phyloP scores from a whole-genome alignment of 2,113 vertebrate species.

The Takifugu bimaculatus region DNA sequence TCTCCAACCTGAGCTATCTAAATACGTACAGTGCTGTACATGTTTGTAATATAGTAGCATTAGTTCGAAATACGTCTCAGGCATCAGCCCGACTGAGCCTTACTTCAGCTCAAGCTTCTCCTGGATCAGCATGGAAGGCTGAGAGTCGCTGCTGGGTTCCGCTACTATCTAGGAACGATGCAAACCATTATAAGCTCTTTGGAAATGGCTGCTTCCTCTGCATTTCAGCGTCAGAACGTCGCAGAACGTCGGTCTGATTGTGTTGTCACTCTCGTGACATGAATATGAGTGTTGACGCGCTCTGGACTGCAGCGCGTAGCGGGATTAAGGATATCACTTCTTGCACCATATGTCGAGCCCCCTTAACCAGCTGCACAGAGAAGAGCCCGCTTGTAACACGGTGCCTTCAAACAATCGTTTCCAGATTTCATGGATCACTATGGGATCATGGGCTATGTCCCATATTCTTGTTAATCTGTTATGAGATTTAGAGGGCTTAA shows the following conservation, averaged over 20 bases:
- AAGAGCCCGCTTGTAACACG: slow-evolving; percentile 7
- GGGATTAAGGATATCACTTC: slow-evolving; percentile 10
- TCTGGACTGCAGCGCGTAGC: neutral
- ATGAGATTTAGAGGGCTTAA: slow-evolving; percentile 23
- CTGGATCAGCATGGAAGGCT: slow-evolving; percentile 14
- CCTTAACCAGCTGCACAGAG: slow-evolving; percentile 10
- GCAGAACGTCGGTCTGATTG: no score
- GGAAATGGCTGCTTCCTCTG: no score
- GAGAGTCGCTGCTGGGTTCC: slow-evolving; percentile 3
- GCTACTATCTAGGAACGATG: slow-evolving; percentile 30
- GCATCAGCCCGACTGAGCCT: slow-evolving; percentile 45
- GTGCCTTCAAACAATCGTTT: slow-evolving; percentile 35
- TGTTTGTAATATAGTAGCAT: slow-evolving; percentile 36
- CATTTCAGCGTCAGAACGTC: no score
- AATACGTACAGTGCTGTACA: slow-evolving; percentile 34
- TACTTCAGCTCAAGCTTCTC: slow-evolving; percentile 10
- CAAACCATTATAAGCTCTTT: neutral
- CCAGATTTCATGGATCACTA: slow-evolving; percentile 39
- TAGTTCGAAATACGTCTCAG: slow-evolving; percentile 38
- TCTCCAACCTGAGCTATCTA: neutral
- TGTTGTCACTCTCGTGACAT: no score
- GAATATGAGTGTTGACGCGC: neutral
- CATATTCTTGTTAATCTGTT: slow-evolving; percentile 22
- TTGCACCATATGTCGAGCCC: slow-evolving; percentile 11
- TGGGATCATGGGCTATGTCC: slow-evolving; percentile 31